phyloP scores from a whole-genome alignment of 2,113 vertebrate genomes.

The Chroicocephalus ridibundus region DNA sequence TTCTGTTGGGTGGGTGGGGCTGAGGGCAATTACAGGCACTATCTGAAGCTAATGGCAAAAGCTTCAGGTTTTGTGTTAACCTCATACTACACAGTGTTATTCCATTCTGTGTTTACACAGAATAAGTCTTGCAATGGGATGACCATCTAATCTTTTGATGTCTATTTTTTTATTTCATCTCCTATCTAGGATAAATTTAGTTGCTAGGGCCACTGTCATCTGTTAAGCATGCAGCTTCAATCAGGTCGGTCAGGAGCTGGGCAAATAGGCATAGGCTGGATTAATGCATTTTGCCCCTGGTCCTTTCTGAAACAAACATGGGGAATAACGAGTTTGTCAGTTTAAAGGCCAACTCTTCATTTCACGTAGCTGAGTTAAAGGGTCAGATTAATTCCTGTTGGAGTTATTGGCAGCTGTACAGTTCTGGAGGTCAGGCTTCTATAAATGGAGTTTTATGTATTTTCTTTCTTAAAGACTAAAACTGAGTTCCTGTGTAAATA shows the following conservation, averaged over 20 bases:
- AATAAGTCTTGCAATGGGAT: neutral
- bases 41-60: neutral
- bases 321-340: neutral
- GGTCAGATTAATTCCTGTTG: neutral
- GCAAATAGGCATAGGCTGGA: neutral
- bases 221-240: accelerated
- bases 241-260: neutral
- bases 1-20: neutral
- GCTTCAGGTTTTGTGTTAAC: neutral
- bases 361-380: neutral
- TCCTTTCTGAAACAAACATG: neutral
- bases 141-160: neutral
- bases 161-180: neutral
- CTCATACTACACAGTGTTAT: constrained; percentile 11
- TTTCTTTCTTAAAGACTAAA: neutral
- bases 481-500: neutral
- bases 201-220: neutral
- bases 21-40: neutral
- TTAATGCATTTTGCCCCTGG: neutral
- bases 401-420: neutral
- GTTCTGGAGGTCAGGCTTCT: neutral
- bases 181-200: neutral
- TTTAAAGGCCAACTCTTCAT: neutral
- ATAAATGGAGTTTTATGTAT: neutral
- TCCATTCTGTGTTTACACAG: constrained; percentile 21